Conservation (phyloP, 1,140 invertebrate genomes). For the Danaus melanippus region DNA sequence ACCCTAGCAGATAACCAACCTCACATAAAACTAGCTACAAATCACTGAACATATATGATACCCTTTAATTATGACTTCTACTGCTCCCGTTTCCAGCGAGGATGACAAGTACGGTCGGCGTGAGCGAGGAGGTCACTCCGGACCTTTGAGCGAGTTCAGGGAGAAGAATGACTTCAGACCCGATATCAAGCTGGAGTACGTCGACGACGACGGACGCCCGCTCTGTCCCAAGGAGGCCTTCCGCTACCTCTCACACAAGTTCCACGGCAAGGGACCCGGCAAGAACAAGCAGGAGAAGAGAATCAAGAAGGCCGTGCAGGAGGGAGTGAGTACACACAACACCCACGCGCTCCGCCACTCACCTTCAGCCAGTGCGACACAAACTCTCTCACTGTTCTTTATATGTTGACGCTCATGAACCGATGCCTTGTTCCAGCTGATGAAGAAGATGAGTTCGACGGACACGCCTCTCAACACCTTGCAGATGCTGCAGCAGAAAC, state of each 20-base stretch:
- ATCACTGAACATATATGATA: no score
- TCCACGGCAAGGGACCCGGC: slow-evolving; percentile 99
- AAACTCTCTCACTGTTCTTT: no score
- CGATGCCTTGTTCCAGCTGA: slow-evolving; percentile 74
- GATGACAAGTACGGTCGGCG: slow-evolving; percentile 54
- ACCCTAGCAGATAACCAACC: no score
- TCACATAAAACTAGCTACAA: no score
- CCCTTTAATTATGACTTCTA: no score
- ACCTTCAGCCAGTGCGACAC: no score
- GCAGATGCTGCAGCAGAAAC: slow-evolving; percentile 94
- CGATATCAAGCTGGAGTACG: slow-evolving; percentile 97
- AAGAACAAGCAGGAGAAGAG: slow-evolving; percentile 99
- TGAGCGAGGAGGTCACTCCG: slow-evolving; percentile 63
- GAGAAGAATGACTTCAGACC: slow-evolving; percentile 96
- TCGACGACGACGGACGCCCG: slow-evolving; percentile 93
- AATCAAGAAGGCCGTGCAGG: slow-evolving; percentile 95
- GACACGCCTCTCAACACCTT: slow-evolving; percentile 97
- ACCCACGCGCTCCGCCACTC: no score
- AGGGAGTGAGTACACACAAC: slow-evolving; percentile 76
- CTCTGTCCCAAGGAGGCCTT: slow-evolving; percentile 98
- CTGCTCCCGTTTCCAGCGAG: slow-evolving; percentile 23
- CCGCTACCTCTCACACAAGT: slow-evolving; percentile 95
- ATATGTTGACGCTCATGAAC: not conserved
- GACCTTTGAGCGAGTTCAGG: slow-evolving; percentile 92
- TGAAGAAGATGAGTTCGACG: slow-evolving; percentile 99